Evolutionary conservation across 2,797 vertebrate species (phyloP).

Genomic region (Cichlasoma orientale): DNA sequence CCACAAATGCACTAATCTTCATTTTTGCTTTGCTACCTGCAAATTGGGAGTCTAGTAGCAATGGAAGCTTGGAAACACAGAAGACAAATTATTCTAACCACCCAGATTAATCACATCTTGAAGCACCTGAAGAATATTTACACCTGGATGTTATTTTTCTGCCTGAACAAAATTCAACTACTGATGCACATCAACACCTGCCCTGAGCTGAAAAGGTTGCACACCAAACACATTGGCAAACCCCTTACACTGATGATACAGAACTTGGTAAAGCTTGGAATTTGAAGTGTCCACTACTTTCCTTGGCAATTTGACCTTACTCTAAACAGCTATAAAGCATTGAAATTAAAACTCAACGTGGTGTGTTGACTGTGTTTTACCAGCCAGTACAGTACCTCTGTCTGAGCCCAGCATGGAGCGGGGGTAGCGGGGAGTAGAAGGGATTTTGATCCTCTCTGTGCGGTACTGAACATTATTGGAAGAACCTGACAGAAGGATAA

Average conservation of each 20-base stretch:
- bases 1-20: not conserved
- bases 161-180: not conserved
- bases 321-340: not conserved
- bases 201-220: not conserved
- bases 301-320: not conserved
- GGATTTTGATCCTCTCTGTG: constrained; percentile 97
- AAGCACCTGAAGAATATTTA: not conserved
- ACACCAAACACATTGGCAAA: not conserved
- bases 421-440: constrained; percentile 92
- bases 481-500: constrained; percentile 82
- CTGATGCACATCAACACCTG: not conserved
- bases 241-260: not conserved
- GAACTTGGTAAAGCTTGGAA: not conserved
- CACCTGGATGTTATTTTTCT: not conserved
- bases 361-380: not conserved
- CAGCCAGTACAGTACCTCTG: constrained; percentile 82
- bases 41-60: not conserved
- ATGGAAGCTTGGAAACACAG: not conserved
- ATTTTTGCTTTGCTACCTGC: not conserved
- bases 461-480: constrained; percentile 92
- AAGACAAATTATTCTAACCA: not conserved
- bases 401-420: constrained; percentile 93
- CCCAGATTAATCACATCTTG: not conserved
- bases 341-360: not conserved
- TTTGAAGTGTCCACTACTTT: no score